phyloP scores from a whole-genome alignment of 2,113 vertebrate genomes.

The Psilopsiagon aurifrons region DNA sequence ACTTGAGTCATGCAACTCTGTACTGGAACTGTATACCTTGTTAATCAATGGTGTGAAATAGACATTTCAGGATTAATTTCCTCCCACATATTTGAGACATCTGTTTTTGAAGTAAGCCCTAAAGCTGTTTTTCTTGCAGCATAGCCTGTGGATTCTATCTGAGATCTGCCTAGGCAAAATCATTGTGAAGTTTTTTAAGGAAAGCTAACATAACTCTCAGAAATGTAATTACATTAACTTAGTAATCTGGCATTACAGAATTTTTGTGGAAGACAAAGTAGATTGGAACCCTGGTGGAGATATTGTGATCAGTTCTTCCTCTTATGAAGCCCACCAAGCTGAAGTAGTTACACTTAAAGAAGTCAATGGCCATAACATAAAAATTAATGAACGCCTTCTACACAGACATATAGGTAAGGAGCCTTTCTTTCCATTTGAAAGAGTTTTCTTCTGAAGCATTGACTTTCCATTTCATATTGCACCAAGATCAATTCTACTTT shows the following conservation, averaged over 20 bases:
- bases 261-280: conserved; percentile 67
- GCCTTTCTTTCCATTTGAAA: background rate
- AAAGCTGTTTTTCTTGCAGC: background rate
- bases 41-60: background rate
- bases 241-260: conserved; percentile 42
- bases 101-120: background rate
- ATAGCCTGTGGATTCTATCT: background rate
- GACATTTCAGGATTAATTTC: background rate
- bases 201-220: background rate
- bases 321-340: conserved; percentile 77
- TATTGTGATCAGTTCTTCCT: conserved; percentile 74
- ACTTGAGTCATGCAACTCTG: background rate
- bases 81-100: background rate
- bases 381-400: conserved; percentile 49
- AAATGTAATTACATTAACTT: background rate
- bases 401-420: conserved; percentile 75
- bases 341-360: conserved; percentile 72
- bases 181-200: background rate
- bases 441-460: background rate
- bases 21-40: background rate
- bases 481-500: background rate
- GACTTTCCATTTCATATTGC: background rate
- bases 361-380: conserved; percentile 56
- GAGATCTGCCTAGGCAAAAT: background rate
- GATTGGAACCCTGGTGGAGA: conserved; percentile 69